phyloP scores from a whole-genome alignment of 1,140 invertebrate genomes.

The Oppia nitens region DNA sequence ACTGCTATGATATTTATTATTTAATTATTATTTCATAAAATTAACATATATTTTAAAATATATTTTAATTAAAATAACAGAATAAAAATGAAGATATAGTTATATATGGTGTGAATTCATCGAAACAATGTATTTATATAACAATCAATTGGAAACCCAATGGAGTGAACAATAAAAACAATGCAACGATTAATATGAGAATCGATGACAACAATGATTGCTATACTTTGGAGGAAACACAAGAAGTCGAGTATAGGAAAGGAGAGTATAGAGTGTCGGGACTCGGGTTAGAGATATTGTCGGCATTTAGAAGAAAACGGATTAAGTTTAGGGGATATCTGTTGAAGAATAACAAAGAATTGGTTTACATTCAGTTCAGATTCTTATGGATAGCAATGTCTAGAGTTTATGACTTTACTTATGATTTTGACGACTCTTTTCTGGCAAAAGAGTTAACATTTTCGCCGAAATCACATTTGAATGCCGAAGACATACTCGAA shows the following conservation, averaged over 20 bases:
- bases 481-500: not conserved
- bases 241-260: not conserved
- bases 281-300: conserved; percentile 1
- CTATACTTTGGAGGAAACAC: not conserved
- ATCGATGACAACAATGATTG: not conserved
- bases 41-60: too few relatives aligned
- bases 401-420: not conserved
- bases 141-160: not conserved
- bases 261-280: conserved; percentile 4
- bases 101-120: not conserved
- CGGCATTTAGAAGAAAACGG: not conserved
- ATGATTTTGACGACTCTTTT: not conserved
- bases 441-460: not conserved
- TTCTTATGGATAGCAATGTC: conserved; percentile 1
- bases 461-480: too few relatives aligned
- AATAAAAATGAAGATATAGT: conserved; percentile 1
- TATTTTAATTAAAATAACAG: too few relatives aligned
- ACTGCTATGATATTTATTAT: too few relatives aligned
- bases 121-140: not conserved
- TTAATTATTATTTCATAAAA: too few relatives aligned
- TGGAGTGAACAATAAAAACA: not conserved
- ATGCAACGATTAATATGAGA: not conserved
- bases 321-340: conserved; percentile 11
- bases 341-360: not conserved
- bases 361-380: not conserved